phyloP scores from a whole-genome alignment of 37 sponge, comb jelly and placozoan genomes.

The Halichondria panicea region DNA sequence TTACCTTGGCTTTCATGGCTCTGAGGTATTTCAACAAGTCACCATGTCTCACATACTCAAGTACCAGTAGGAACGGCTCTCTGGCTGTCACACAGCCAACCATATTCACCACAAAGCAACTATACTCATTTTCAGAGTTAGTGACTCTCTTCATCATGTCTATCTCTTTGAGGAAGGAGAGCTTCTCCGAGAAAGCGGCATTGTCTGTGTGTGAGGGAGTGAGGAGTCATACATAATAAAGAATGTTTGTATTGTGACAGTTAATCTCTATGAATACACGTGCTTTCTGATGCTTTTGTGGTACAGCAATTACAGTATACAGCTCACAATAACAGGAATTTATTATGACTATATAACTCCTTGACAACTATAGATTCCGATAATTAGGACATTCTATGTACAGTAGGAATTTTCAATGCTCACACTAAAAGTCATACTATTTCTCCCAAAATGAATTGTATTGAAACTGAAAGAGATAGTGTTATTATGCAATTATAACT shows the following conservation, averaged over 20 bases:
- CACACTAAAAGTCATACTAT: too few relatives aligned
- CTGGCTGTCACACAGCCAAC: slow-evolving; percentile 61
- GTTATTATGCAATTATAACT: too few relatives aligned
- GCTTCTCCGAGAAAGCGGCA: slow-evolving; percentile 28
- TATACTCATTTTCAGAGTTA: slow-evolving; percentile 8
- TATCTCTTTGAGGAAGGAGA: slow-evolving; percentile 64
- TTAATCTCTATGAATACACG: background rate
- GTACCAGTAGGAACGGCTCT: slow-evolving; percentile 65
- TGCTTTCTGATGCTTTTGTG: background rate
- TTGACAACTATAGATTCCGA: too few relatives aligned
- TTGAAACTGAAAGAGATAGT: too few relatives aligned
- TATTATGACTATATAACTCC: too few relatives aligned
- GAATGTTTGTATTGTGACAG: background rate
- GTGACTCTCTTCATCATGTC: slow-evolving; percentile 78
- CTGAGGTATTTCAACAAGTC: slow-evolving; percentile 57
- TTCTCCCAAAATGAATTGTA: too few relatives aligned
- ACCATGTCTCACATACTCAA: slow-evolving; percentile 67
- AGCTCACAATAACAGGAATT: background rate
- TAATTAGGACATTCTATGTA: too few relatives aligned
- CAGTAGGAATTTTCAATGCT: too few relatives aligned
- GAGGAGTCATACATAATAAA: background rate
- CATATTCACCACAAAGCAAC: slow-evolving; percentile 76
- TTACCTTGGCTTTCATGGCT: slow-evolving; percentile 21
- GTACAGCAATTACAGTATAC: background rate
- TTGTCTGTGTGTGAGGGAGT: slow-evolving; percentile 11